Base-by-base conservation (phyloP, 2,797 vertebrate species). In the Tympanoctomys barrerae region DNA sequence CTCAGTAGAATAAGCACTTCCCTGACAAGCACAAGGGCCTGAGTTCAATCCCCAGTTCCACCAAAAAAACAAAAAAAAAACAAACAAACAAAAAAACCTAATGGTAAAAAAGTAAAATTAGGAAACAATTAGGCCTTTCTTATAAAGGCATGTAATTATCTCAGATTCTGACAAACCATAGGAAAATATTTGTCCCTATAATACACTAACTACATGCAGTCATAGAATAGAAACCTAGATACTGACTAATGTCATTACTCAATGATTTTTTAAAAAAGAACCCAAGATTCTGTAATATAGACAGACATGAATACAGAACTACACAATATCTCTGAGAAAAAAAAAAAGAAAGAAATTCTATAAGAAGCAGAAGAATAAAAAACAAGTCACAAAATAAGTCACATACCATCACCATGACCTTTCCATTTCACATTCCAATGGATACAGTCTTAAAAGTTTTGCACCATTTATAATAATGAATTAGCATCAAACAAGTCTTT, bases 291-390 rank as follows among this genome's bases (percentile, higher is more conserved):
- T 87, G 6, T 39, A 77, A 73, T 46, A 83, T 1, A 92, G 28
- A 59, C 12, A 94, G 70, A 11, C 61, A 89, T 19, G 18, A 26
- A 81, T 46, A 79, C 1, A 75, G 28, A 94, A 87, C 33, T 61
- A 42, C 6, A 22, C 1, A 54, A 31, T 59, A n/a, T 26, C n/a
- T 96, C 66, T 77, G 62, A 96, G 28, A 31, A 83, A 24, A 73
- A 42, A 42, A 42, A 42, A 42, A 42, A 42, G 28, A 85, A 5
- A 36, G 1, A 71, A 89, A 13, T 4, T 54, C 70, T 91, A 85
- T 14, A 46, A 31, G 87, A 24, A 73, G 31, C 46, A 94, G 54
- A 82, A 90, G 86, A 96, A 78, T 61, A 64, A 86, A 95, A 89
- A 91, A 91, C 31, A 12, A 82, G 7, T 36, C n/a, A 49, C 78